Evolutionary conservation across 2,113 vertebrate genomes (phyloP).

Genomic region (Cathartes aura): DNA sequence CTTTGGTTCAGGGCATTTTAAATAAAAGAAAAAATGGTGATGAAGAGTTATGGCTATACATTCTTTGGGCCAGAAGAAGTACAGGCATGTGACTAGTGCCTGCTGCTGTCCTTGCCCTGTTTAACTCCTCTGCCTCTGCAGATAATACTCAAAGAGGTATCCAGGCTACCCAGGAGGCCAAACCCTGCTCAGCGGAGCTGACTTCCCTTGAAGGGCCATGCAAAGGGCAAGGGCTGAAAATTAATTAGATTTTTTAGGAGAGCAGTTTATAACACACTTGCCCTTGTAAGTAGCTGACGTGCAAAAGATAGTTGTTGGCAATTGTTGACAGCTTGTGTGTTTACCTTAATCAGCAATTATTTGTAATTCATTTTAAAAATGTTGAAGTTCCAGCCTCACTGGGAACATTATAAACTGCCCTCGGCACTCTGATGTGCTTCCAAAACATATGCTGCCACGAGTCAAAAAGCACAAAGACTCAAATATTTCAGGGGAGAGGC

Average conservation of each 20-base stretch:
- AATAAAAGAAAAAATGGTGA: background rate
- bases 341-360: conserved; percentile 50
- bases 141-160: background rate
- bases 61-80: background rate
- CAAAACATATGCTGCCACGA: background rate
- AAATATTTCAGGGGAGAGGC: background rate
- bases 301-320: background rate
- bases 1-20: background rate
- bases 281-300: background rate
- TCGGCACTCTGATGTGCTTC: conserved; percentile 34
- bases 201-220: background rate
- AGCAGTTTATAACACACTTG: background rate
- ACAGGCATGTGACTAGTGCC: background rate
- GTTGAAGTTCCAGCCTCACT: background rate
- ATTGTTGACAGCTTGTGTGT: conserved; percentile 5
- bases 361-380: conserved; percentile 20
- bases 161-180: background rate
- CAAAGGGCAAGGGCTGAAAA: conserved; percentile 1
- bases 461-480: background rate
- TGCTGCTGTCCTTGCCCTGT: background rate
- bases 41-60: background rate
- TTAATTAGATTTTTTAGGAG: background rate
- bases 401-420: background rate
- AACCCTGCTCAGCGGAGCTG: background rate
- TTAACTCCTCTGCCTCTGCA: background rate